Base-by-base conservation (phyloP, 2,888 invertebrate species). In the Melinaea marsaeus region DNA sequence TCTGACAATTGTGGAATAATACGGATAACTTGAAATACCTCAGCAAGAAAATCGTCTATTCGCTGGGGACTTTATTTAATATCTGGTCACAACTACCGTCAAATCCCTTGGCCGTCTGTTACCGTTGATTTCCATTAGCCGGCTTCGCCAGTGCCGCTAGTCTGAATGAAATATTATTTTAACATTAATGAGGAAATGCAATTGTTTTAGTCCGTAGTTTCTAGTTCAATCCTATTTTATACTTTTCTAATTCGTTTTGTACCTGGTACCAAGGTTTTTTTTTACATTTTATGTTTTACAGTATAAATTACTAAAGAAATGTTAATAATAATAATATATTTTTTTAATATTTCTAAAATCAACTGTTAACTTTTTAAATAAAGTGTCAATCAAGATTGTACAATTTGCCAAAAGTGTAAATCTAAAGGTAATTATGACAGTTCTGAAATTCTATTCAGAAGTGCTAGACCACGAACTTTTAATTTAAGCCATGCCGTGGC, bases 71-170 rank as follows among this genome's bases (percentile, higher is more conserved):
- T 58, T 56, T 61, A 59, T 66, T 63, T 57, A 54, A 63, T 60
- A 60, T 60, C 58, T 57, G 64, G 35, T 59, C 57, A 59, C 47
- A 58, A 56, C 45, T 60, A 61, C 59, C 55, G 59, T 46, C 54
- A 64, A 66, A 63, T 61, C 58, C 58, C 63, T 58, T 51, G 55
- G 62, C 54, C 42, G 64, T 58, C 62, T 67, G 64, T 58, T 64
- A 62, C 58, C 57, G 56, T 58, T 60, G 60, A 67, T 67, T 64
- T 64, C 55, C 55, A 46, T 67, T 63, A 66, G 57, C 58, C 48
- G 58, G 48, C 60, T 57, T 56, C 59, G 13, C 42, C 9, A 7
- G 13, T 22, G 51, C 54, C 13, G 37, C 37, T 34, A 13, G 47
- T 57, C 22, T 32, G 13, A 55, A 54, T 56, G 13, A 48, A n/a